Conservation (phyloP, 2,888 invertebrate genomes). For the Sthenelais limicola region DNA sequence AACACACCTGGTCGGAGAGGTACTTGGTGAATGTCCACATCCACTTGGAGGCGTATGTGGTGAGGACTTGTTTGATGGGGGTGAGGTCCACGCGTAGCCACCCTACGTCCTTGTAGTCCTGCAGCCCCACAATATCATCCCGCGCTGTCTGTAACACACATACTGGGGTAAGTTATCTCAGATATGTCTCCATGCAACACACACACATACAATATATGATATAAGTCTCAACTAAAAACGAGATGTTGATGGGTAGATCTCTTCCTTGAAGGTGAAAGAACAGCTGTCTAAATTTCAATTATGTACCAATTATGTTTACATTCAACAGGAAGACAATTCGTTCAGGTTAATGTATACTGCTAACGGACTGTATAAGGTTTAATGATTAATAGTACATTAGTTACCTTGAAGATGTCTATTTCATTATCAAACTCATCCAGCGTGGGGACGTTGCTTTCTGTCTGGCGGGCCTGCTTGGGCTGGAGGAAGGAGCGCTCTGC, state of each 20-base stretch:
- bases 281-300: neutral
- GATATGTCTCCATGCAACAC: no score
- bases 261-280: no score
- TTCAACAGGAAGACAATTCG: no score
- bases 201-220: no score
- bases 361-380: no score
- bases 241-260: no score
- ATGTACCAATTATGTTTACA: no score
- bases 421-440: slow-evolving; percentile 71
- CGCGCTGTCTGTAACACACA: slow-evolving; percentile 63
- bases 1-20: slow-evolving; percentile 69
- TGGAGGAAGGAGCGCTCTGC: slow-evolving; percentile 69
- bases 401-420: slow-evolving; percentile 71
- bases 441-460: slow-evolving; percentile 64
- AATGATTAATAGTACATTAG: no score
- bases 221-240: no score
- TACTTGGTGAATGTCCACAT: slow-evolving; percentile 73
- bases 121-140: slow-evolving; percentile 67
- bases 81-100: slow-evolving; percentile 70
- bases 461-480: slow-evolving; percentile 61
- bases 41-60: slow-evolving; percentile 71
- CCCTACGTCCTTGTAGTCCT: slow-evolving; percentile 67
- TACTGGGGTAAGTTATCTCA: no score
- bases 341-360: no score
- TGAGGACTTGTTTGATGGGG: slow-evolving; percentile 71